phyloP scores from a whole-genome alignment of 92 coral and sea anemone species.

The Phenganax marumi region DNA sequence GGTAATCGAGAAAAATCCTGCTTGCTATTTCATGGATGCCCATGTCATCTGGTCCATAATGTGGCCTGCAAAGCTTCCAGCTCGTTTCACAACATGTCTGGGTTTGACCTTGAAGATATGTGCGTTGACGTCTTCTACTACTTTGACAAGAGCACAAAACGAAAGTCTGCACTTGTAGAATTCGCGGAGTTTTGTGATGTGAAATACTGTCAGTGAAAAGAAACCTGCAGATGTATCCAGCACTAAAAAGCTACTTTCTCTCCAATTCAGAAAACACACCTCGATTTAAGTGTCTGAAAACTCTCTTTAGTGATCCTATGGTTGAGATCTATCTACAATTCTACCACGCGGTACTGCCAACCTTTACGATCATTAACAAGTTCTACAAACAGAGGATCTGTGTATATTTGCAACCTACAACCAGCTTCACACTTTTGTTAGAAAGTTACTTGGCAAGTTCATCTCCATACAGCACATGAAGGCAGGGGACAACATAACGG shows the following conservation, averaged over 20 bases:
- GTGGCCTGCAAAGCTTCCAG: constrained; percentile 59
- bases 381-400: constrained; percentile 56
- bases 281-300: constrained; percentile 48
- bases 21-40: constrained; percentile 61
- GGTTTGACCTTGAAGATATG: constrained; percentile 4
- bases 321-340: constrained; percentile 1
- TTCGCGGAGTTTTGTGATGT: constrained; percentile 34
- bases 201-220: constrained; percentile 37
- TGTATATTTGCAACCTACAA: constrained; percentile 48
- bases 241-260: constrained; percentile 44
- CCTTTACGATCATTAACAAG: constrained; percentile 30
- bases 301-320: constrained; percentile 43
- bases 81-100: constrained; percentile 37
- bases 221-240: constrained; percentile 44
- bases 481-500: constrained; percentile 28
- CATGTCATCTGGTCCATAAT: constrained; percentile 55
- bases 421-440: constrained; percentile 42
- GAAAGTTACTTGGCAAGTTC: constrained; percentile 44
- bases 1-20: constrained; percentile 42
- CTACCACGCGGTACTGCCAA: constrained; percentile 41
- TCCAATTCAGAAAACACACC: constrained; percentile 25
- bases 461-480: constrained; percentile 39
- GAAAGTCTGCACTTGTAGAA: constrained; percentile 14
- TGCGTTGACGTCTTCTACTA: constrained; percentile 34
- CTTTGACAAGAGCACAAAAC: constrained; percentile 50